Conservation (phyloP, 2,113 vertebrate genomes). For the Agapornis roseicollis region DNA sequence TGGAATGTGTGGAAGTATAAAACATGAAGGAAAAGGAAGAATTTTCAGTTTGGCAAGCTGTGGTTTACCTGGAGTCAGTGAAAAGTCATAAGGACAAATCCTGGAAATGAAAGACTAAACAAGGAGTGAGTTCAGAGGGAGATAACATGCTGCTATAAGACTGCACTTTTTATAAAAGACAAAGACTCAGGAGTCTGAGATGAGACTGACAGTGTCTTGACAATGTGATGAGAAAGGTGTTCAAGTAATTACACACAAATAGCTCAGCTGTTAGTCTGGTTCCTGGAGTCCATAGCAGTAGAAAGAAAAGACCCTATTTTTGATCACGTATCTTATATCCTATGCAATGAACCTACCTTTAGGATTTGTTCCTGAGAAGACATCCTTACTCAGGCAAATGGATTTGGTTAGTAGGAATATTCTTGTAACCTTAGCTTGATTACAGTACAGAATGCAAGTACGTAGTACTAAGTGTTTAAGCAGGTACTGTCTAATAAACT, state of each 20-base stretch:
- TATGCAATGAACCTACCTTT: neutral
- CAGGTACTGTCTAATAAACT: neutral
- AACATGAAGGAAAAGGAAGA: slow-evolving; percentile 4
- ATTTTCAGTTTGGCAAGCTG: slow-evolving; percentile 12
- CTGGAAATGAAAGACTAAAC: neutral
- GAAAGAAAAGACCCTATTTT: neutral
- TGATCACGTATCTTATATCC: neutral
- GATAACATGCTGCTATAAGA: neutral
- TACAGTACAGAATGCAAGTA: neutral
- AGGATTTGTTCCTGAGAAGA: neutral
- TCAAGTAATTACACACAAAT: neutral
- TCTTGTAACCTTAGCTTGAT: neutral
- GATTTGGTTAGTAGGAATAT: neutral
- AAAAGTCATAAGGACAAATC: neutral
- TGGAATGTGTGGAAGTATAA: neutral
- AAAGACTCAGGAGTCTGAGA: neutral
- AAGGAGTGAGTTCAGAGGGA: neutral
- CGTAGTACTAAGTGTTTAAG: neutral
- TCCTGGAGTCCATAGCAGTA: neutral
- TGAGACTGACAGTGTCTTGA: neutral
- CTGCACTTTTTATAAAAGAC: accelerated
- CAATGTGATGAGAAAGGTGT: neutral
- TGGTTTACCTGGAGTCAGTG: neutral
- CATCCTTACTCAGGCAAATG: neutral
- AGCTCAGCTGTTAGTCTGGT: neutral